These are phyloP conservation scores for Drosophila orosa DNA, from an alignment of 1,140 invertebrate species.

Conservation along the genomic window DNA sequence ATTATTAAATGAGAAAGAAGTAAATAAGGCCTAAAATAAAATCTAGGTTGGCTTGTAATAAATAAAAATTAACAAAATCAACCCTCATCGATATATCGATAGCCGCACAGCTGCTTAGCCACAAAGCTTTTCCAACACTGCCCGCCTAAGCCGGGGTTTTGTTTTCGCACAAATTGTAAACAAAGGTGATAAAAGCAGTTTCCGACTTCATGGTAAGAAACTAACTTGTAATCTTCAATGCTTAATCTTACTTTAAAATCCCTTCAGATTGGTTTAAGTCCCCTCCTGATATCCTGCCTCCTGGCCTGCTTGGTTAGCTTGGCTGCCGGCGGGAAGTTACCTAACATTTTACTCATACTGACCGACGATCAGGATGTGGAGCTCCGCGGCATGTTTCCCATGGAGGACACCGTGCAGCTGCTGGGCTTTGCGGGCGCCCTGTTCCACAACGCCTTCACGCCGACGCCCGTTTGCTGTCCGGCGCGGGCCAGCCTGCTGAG, in stretches of 20 bases:
- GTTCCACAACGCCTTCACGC: slow-evolving; percentile 91
- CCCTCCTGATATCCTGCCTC: background rate
- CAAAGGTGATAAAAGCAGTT: background rate
- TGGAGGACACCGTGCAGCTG: slow-evolving; percentile 87
- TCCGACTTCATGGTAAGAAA: slow-evolving; percentile 25
- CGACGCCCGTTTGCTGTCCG: slow-evolving; percentile 94
- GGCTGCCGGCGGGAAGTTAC: slow-evolving; percentile 31
- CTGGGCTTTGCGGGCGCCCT: slow-evolving; percentile 88
- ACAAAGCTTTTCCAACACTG: slow-evolving; percentile 1
- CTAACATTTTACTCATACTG: slow-evolving; percentile 92
- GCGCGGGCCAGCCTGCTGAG: slow-evolving; percentile 94
- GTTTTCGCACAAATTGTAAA: slow-evolving; percentile 23
- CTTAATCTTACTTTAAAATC: background rate
- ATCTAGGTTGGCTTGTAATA: too few relatives aligned
- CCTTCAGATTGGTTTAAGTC: slow-evolving; percentile 1
- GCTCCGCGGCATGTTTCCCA: slow-evolving; percentile 90
- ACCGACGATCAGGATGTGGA: slow-evolving; percentile 94
- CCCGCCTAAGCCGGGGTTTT: slow-evolving; percentile 16
- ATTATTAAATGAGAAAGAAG: too few relatives aligned
- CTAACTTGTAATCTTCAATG: too few relatives aligned
- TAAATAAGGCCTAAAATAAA: too few relatives aligned
- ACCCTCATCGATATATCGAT: background rate
- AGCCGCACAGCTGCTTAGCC: too few relatives aligned
- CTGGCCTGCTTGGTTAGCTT: background rate
- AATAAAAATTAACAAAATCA: background rate